Conservation (phyloP, 2,888 invertebrate genomes). For the Aspidiotus rigidus region DNA sequence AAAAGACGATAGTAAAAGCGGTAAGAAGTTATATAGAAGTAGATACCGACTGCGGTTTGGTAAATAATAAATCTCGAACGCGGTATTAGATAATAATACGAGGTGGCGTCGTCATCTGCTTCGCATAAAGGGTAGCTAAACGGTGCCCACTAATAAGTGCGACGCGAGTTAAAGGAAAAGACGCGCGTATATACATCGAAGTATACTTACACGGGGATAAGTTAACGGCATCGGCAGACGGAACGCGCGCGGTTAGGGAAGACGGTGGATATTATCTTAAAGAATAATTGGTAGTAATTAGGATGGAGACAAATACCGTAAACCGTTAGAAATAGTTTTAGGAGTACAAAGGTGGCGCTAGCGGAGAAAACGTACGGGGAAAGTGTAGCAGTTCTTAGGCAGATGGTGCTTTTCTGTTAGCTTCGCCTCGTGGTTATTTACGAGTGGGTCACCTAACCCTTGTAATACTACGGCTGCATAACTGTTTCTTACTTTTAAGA, state of each 20-base stretch:
- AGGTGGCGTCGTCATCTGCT: conserved; percentile 31
- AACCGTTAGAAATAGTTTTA: conserved; percentile 32
- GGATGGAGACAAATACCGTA: conserved; percentile 32
- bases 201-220: conserved; percentile 1
- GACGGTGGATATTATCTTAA: conserved; percentile 34
- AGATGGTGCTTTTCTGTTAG: conserved; percentile 29
- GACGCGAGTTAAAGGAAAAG: conserved; percentile 12
- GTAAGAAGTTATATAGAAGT: conserved; percentile 10
- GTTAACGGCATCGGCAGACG: not conserved
- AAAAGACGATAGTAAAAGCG: conserved; percentile 24
- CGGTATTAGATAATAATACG: conserved; percentile 32
- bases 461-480: conserved; percentile 35
- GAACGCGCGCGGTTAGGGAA: conserved; percentile 6
- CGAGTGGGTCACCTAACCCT: conserved; percentile 34
- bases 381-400: conserved; percentile 24
- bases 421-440: conserved; percentile 33
- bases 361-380: conserved; percentile 13
- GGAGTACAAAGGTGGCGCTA: conserved; percentile 27
- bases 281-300: conserved; percentile 35
- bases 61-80: conserved; percentile 32
- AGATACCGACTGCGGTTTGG: conserved; percentile 30
- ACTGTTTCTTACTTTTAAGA: conserved; percentile 34
- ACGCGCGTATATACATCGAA: not conserved
- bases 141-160: conserved; percentile 27
- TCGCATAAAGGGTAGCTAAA: conserved; percentile 24